Evolutionary conservation across 2,797 vertebrate species (phyloP).

Genomic region (Calcarius lapponicus): DNA sequence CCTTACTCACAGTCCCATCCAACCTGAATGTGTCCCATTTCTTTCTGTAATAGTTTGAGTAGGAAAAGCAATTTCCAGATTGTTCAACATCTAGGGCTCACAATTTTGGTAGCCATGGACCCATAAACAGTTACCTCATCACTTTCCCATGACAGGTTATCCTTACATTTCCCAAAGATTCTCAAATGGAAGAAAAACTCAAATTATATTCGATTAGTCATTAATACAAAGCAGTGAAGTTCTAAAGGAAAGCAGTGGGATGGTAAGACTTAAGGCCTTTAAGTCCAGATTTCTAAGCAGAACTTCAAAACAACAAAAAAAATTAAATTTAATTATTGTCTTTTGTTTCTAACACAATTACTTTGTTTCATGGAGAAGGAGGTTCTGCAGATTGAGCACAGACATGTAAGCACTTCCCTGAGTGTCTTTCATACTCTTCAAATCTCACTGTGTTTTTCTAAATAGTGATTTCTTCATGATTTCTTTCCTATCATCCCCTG

Average conservation of each 20-base stretch:
- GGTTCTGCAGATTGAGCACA: neutral
- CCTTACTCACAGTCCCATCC: neutral
- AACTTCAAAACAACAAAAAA: neutral
- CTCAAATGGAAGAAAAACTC: neutral
- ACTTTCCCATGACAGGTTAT: neutral
- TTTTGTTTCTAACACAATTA: neutral
- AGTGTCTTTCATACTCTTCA: neutral
- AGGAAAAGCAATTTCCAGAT: neutral
- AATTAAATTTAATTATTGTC: neutral
- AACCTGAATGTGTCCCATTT: neutral
- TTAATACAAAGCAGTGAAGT: neutral
- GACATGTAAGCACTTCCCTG: neutral
- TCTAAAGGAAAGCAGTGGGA: neutral
- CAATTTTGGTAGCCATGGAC: neutral
- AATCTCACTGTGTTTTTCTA: neutral
- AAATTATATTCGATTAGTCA: neutral
- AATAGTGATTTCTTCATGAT: neutral
- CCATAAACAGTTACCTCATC: neutral
- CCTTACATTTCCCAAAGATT: neutral
- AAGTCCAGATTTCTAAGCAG: neutral
- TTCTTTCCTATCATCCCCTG: neutral
- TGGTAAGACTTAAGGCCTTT: neutral
- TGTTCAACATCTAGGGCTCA: neutral
- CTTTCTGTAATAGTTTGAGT: neutral
- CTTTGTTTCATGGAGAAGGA: neutral